Conservation (phyloP, 1,140 invertebrate species). For the Copidosoma floridanum region DNA sequence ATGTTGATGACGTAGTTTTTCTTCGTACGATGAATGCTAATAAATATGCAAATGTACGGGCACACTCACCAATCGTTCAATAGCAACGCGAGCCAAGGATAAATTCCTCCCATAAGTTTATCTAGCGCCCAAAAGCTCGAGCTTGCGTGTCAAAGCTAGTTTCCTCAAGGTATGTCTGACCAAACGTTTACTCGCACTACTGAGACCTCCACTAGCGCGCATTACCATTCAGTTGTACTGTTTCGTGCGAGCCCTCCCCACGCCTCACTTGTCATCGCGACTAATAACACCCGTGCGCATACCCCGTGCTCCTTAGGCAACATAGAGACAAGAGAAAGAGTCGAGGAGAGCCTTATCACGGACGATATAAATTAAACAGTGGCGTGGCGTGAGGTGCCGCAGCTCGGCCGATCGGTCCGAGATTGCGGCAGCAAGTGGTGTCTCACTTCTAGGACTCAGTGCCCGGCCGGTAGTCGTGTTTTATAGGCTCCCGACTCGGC, state of each 20-base stretch:
- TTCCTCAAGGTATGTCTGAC: too few relatives aligned
- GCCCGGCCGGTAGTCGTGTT: neutral
- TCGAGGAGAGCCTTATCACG: conserved; percentile 3
- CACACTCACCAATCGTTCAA: too few relatives aligned
- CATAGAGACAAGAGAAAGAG: neutral
- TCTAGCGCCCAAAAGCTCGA: too few relatives aligned
- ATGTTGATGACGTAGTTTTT: too few relatives aligned
- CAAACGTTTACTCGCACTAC: neutral
- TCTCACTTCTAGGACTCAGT: neutral
- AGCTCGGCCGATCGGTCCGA: neutral
- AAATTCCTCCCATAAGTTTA: too few relatives aligned
- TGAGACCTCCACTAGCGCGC: neutral
- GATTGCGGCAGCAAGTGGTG: conserved; percentile 15
- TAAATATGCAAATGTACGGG: too few relatives aligned
- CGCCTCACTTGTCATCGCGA: neutral
- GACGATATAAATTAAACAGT: conserved; percentile 18
- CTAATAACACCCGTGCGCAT: neutral
- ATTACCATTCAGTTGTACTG: too few relatives aligned
- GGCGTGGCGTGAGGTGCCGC: conserved; percentile 2
- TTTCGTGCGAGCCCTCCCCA: too few relatives aligned
- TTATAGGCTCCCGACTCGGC: neutral
- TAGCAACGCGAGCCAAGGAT: too few relatives aligned
- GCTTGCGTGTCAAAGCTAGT: too few relatives aligned
- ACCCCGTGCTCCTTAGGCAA: too few relatives aligned
- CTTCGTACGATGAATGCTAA: too few relatives aligned